Evolutionary conservation across 2,888 invertebrate genomes (phyloP).

Genomic region (Allolobophora icterica): DNA sequence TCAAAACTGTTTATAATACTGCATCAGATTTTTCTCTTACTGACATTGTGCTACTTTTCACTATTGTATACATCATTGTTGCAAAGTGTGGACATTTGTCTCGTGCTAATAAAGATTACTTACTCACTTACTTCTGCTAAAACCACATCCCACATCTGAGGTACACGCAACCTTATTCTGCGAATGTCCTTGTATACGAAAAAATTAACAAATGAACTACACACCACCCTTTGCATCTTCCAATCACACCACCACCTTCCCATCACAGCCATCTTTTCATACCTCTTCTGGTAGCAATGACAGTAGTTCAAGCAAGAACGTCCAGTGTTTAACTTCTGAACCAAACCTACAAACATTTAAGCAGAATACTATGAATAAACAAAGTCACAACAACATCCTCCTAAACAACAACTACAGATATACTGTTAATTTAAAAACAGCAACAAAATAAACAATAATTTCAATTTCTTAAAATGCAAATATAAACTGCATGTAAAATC

Average conservation of each 20-base stretch:
- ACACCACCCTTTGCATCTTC: neutral
- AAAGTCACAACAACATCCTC: neutral
- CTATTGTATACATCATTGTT: too few species aligned
- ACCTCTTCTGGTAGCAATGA: conserved; percentile 96
- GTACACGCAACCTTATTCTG: too few species aligned
- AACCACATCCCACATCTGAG: too few species aligned
- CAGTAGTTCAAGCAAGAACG: conserved; percentile 87
- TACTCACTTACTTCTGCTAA: too few species aligned
- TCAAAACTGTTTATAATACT: too few species aligned
- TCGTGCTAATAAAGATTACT: too few species aligned
- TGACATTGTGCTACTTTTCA: too few species aligned
- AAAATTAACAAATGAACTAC: neutral
- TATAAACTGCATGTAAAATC: neutral
- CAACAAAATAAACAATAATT: neutral
- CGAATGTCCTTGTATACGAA: too few species aligned
- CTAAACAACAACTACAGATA: neutral
- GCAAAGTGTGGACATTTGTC: too few species aligned
- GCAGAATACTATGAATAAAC: neutral
- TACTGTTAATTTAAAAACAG: too few species aligned
- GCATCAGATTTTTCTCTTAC: too few species aligned
- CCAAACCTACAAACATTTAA: conserved; percentile 58
- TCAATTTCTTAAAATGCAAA: neutral
- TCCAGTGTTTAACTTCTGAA: conserved; percentile 68
- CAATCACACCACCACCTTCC: too few species aligned
- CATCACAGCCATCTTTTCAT: conserved; percentile 2